Conservation (phyloP, 2,113 vertebrate species). For the Chionodraco myersi region DNA sequence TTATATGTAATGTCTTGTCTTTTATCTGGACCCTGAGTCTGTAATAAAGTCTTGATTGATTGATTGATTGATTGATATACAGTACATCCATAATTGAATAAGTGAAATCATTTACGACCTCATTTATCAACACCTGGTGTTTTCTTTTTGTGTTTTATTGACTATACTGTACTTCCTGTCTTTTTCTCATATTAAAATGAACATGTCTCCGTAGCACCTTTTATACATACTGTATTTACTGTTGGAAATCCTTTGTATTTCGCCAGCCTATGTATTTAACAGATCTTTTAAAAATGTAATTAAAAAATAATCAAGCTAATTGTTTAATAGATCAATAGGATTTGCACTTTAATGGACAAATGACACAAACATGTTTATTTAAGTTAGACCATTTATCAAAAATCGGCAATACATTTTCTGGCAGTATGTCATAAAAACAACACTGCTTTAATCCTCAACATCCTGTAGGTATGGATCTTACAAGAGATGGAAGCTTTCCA, state of each 20-base stretch:
- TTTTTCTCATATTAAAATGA: too few species aligned
- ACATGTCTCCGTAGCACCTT: too few species aligned
- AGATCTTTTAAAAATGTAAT: neutral
- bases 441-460: neutral
- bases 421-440: conserved; percentile 6
- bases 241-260: neutral
- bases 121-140: neutral
- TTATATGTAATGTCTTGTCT: too few species aligned
- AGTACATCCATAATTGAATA: too few species aligned
- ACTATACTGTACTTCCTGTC: too few species aligned
- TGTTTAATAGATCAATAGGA: neutral
- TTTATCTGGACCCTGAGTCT: too few species aligned
- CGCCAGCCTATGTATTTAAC: neutral
- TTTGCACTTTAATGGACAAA: neutral
- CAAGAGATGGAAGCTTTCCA: neutral
- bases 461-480: neutral
- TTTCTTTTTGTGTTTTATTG: neutral
- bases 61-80: too few species aligned
- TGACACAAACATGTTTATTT: neutral
- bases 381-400: neutral
- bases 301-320: neutral
- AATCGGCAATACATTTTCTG: neutral
- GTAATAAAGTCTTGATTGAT: too few species aligned
- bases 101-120: neutral
- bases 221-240: neutral